phyloP scores from a whole-genome alignment of 1,140 invertebrate species.

The Platyscapa corneri region DNA sequence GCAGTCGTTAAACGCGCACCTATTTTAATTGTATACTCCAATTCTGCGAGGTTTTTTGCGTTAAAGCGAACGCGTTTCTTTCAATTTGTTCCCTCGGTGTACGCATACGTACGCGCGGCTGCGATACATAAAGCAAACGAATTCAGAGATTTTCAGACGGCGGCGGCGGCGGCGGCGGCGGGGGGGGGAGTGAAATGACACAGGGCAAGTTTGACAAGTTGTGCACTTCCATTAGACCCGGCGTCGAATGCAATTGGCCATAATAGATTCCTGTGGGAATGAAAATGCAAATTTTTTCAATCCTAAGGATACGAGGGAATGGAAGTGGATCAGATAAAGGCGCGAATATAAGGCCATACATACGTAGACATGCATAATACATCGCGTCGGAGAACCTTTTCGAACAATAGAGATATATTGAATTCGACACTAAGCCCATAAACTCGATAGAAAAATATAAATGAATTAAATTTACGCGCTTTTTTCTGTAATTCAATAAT shows the following conservation, averaged over 20 bases:
- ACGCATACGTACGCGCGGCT: neutral
- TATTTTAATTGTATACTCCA: constrained; percentile 17
- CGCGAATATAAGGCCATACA: constrained; percentile 28
- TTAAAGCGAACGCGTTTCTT: constrained; percentile 11
- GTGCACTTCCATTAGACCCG: constrained; percentile 32
- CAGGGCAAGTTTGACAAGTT: constrained; percentile 43
- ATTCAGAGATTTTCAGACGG: constrained; percentile 31
- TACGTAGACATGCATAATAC: constrained; percentile 34
- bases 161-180: neutral
- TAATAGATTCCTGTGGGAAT: constrained; percentile 45
- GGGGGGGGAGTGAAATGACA: neutral
- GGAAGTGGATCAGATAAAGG: constrained; percentile 33
- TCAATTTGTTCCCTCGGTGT: neutral
- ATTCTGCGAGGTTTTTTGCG: neutral
- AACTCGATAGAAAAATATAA: constrained; percentile 8
- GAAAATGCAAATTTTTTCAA: constrained; percentile 50
- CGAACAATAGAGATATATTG: constrained; percentile 27
- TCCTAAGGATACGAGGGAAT: neutral
- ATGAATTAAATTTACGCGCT: neutral
- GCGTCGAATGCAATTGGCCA: constrained; percentile 32
- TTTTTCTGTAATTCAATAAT: neutral
- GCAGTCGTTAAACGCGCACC: neutral
- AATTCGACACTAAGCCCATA: neutral
- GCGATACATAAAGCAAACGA: constrained; percentile 3
- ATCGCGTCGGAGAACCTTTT: constrained; percentile 25